phyloP scores from a whole-genome alignment of 2,113 vertebrate species.

The Ptilonorhynchus violaceus region DNA sequence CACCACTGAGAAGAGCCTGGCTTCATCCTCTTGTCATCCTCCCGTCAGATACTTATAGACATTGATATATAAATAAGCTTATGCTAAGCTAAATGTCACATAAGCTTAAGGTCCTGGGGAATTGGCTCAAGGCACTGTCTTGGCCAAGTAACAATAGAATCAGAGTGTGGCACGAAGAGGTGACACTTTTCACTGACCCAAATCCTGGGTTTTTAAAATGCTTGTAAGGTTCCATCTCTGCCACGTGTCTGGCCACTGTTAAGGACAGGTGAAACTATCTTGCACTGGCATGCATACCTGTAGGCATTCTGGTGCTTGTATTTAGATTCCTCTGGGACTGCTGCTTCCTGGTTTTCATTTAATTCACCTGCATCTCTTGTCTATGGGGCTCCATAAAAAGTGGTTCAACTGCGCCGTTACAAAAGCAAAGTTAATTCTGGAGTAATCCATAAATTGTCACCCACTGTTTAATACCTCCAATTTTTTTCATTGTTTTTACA shows the following conservation, averaged over 20 bases:
- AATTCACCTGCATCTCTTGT: not conserved
- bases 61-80: not conserved
- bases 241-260: not conserved
- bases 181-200: not conserved
- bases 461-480: not conserved
- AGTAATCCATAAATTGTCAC: not conserved
- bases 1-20: not conserved
- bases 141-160: not conserved
- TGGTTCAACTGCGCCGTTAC: not conserved
- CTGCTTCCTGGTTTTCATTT: not conserved
- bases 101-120: not conserved
- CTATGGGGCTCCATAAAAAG: not conserved
- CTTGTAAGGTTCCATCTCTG: not conserved
- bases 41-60: not conserved
- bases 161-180: not conserved
- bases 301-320: not conserved
- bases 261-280: not conserved
- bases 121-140: not conserved
- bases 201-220: not conserved
- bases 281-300: not conserved
- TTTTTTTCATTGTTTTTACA: not conserved
- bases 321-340: not conserved
- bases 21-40: not conserved
- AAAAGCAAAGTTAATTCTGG: not conserved
- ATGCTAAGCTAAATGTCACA: not conserved